Conservation (phyloP, 1,140 invertebrate species). For the Drosophila prosaltans region DNA sequence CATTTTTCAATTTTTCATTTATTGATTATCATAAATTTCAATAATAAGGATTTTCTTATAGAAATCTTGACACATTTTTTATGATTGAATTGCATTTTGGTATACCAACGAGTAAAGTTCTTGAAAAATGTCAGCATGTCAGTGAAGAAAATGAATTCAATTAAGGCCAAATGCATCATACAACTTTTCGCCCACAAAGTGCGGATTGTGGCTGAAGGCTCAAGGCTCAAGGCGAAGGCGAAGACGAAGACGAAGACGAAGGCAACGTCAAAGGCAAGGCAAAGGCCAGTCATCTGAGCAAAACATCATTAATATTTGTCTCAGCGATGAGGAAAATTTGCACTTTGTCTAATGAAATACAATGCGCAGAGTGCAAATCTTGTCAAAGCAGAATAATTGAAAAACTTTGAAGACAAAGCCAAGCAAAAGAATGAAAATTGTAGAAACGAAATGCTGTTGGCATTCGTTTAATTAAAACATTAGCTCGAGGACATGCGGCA, state of each 20-base stretch:
- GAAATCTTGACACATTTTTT: no score
- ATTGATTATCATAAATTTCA: no score
- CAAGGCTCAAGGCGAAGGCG: neutral
- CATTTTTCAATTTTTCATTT: no score
- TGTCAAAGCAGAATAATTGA: conserved; percentile 75
- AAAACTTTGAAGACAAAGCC: conserved; percentile 59
- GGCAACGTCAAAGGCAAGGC: neutral
- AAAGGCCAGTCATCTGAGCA: conserved; percentile 20
- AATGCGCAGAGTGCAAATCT: conserved; percentile 37
- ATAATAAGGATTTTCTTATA: no score
- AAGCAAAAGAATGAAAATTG: conserved; percentile 8
- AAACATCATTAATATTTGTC: conserved; percentile 66
- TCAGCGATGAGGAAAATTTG: conserved; percentile 26
- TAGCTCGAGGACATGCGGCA: conserved; percentile 30
- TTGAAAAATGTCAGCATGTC: conserved; percentile 4
- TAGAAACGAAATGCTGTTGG: conserved; percentile 45
- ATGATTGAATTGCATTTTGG: neutral
- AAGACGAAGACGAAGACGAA: neutral
- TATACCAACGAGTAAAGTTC: neutral
- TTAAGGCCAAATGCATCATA: conserved; percentile 5
- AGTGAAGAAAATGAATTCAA: neutral
- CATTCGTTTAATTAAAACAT: conserved; percentile 69
- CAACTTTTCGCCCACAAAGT: neutral
- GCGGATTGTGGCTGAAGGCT: neutral
- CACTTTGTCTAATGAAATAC: conserved; percentile 43